Evolutionary conservation across 2,888 invertebrate genomes (phyloP).

Genomic region (Scaptomyza parva): DNA sequence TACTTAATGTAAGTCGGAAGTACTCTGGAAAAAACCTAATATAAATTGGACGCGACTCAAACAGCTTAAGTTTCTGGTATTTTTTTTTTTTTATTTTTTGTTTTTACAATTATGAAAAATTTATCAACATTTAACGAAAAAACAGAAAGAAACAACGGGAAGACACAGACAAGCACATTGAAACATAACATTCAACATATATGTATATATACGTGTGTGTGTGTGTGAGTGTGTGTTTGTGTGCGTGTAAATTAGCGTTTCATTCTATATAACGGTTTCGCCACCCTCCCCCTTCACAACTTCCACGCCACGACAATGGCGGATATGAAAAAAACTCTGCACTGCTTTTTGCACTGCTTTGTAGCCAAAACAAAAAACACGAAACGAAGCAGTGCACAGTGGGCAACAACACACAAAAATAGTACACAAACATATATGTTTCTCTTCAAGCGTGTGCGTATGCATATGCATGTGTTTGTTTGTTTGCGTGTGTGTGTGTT

Average conservation of each 20-base stretch:
- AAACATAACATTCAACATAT: slow-evolving; percentile 13
- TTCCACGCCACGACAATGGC: not conserved
- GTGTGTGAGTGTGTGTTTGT: not conserved
- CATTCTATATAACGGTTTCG: too few species aligned
- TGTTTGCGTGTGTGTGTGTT: slow-evolving; percentile 5
- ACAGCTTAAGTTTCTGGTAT: not conserved
- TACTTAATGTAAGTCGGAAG: slow-evolving; percentile 2
- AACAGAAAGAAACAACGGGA: slow-evolving; percentile 2
- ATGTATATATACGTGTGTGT: not conserved
- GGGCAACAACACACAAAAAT: slow-evolving; percentile 4
- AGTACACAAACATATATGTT: not conserved
- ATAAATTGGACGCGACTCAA: slow-evolving; percentile 24
- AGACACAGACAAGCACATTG: slow-evolving; percentile 22
- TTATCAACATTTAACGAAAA: not conserved
- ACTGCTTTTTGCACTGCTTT: slow-evolving; percentile 16
- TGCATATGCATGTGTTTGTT: not conserved
- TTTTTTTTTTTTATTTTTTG: too few species aligned
- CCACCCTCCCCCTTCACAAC: not conserved
- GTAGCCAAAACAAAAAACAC: slow-evolving; percentile 8
- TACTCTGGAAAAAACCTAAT: slow-evolving; percentile 3
- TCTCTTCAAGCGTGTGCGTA: too few species aligned
- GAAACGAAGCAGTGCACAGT: slow-evolving; percentile 23
- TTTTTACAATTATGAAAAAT: not conserved
- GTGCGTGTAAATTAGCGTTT: not conserved
- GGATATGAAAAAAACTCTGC: slow-evolving; percentile 4